These are phyloP conservation scores for Macroglossus sobrinus DNA, from an alignment of 2,113 vertebrate genomes.

Conservation along the genomic window DNA sequence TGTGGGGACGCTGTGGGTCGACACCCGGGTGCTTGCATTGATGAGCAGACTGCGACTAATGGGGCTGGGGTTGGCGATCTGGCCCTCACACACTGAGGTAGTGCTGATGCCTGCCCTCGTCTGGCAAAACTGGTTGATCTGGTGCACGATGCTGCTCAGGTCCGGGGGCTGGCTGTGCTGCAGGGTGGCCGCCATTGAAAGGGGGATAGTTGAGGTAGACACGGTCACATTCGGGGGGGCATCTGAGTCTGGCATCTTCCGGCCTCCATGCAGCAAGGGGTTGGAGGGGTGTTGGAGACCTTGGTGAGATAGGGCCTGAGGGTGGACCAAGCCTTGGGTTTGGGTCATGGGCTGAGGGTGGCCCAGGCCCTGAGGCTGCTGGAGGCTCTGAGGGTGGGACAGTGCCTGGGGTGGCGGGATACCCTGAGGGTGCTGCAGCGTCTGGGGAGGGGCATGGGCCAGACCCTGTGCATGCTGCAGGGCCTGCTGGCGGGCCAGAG, in stretches of 20 bases:
- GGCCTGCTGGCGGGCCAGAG: conserved; percentile 88
- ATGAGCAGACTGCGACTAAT: conserved; percentile 98
- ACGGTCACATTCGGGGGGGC: conserved; percentile 99
- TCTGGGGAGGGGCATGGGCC: conserved; percentile 84
- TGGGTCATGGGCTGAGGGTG: conserved; percentile 83
- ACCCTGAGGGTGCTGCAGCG: conserved; percentile 82
- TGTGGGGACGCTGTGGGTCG: conserved; percentile 89
- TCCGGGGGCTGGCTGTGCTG: conserved; percentile 95
- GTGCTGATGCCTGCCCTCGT: conserved; percentile 91
- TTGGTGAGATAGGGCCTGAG: conserved; percentile 80
- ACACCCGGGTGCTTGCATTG: conserved; percentile 96
- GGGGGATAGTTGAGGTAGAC: conserved; percentile 99
- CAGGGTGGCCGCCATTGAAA: conserved; percentile 95
- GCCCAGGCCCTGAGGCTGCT: conserved; percentile 84
- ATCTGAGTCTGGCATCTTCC: conserved; percentile 96
- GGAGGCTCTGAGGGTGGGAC: conserved; percentile 82
- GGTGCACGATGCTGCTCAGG: conserved; percentile 98
- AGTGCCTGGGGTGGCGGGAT: conserved; percentile 79
- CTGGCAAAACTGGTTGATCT: conserved; percentile 99
- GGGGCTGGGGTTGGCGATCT: conserved; percentile 99
- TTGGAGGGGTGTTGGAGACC: conserved; percentile 84
- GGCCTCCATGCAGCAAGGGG: conserved; percentile 89
- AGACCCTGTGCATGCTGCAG: conserved; percentile 90
- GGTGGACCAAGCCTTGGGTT: conserved; percentile 77
- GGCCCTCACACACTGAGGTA: conserved; percentile 98